These are phyloP conservation scores for Pammene fasciana DNA, from an alignment of 2,888 invertebrate species.

Conservation along the genomic window DNA sequence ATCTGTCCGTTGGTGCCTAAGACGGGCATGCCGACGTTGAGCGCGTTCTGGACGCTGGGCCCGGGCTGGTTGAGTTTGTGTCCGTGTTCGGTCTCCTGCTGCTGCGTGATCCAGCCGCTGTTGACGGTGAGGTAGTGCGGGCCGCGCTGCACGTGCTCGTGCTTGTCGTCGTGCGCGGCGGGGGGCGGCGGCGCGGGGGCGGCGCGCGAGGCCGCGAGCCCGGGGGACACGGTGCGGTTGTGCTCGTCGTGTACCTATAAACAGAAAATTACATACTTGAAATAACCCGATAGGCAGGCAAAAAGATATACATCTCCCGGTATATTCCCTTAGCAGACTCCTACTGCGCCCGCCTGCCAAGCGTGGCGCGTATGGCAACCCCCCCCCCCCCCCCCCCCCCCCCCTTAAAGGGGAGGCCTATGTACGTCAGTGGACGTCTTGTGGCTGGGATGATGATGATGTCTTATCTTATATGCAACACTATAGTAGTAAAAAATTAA, in stretches of 20 bases:
- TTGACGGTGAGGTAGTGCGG: conserved; percentile 78
- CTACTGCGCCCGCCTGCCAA: too few relatives aligned
- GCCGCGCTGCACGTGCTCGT: conserved; percentile 69
- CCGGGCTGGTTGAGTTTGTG: conserved; percentile 56
- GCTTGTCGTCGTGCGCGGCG: conserved; percentile 71
- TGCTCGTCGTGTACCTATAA: conserved; percentile 71
- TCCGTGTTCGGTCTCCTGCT: conserved; percentile 65
- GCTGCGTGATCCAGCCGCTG: conserved; percentile 79
- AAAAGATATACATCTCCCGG: too few relatives aligned
- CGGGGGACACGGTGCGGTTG: conserved; percentile 62
- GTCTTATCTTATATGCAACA: too few relatives aligned
- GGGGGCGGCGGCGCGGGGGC: conserved; percentile 63
- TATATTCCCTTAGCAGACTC: too few relatives aligned
- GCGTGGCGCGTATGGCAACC: too few relatives aligned
- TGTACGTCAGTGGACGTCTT: too few relatives aligned
- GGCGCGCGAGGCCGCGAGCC: conserved; percentile 57
- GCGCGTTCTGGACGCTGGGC: conserved; percentile 51
- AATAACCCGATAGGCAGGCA: not conserved
- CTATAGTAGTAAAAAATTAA: too few relatives aligned
- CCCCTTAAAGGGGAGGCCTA: too few relatives aligned
- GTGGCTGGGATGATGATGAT: too few relatives aligned
- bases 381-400: too few relatives aligned
- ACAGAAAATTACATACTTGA: conserved; percentile 15
- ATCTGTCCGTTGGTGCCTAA: conserved; percentile 84
- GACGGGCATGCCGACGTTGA: conserved; percentile 71